Conservation (phyloP, 2,113 vertebrate genomes). For the Pelodiscus sinensis region DNA sequence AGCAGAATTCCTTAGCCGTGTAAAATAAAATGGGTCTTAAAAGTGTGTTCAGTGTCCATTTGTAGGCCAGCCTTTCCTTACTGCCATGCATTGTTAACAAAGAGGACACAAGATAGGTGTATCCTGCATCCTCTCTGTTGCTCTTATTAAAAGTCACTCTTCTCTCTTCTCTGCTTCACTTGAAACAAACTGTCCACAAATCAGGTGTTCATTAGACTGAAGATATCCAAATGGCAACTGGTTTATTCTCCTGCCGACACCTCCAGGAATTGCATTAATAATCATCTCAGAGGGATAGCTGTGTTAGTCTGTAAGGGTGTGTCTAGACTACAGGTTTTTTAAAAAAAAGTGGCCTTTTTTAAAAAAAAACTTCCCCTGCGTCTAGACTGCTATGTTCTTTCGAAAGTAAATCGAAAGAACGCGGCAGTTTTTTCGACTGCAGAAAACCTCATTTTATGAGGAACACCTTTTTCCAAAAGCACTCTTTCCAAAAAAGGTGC, state of each 20-base stretch:
- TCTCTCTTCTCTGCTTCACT: conserved; percentile 10
- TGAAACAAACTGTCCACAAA: conserved; percentile 42
- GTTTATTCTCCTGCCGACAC: conserved; percentile 70
- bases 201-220: conserved; percentile 64
- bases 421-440: no score
- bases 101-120: conserved; percentile 37
- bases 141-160: conserved; percentile 48
- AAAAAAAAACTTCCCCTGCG: no score
- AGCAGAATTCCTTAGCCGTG: conserved; percentile 6
- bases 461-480: no score
- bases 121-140: conserved; percentile 35
- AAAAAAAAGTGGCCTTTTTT: no score
- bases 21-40: no score
- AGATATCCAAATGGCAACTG: conserved; percentile 63
- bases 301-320: no score
- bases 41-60: not conserved
- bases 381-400: no score
- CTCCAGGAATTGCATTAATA: conserved; percentile 60
- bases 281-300: not conserved
- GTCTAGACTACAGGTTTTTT: no score
- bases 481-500: no score
- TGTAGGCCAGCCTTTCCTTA: conserved; percentile 13
- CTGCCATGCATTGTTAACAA: conserved; percentile 42
- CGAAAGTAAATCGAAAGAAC: no score
- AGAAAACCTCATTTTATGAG: no score